Evolutionary conservation across 2,888 invertebrate species (phyloP), one percentile per base, ranked within the genome.

Genomic region (Patella ulyssiponensis): DNA sequence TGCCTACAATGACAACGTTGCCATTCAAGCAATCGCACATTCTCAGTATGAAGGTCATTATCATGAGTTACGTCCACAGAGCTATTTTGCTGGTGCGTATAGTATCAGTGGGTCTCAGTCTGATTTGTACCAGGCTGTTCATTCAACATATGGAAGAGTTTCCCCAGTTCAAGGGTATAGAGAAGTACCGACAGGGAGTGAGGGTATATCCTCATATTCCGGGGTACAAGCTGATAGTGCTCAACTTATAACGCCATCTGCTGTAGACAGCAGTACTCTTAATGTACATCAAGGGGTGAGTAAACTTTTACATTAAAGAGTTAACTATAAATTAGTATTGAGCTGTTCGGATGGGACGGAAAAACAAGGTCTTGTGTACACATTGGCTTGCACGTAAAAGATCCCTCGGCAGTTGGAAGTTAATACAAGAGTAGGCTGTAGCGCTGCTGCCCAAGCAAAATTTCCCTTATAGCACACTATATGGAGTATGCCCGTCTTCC

Each of bases 241-340:
- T 3, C 79, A 83, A 74, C 78, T 85, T 52, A 82, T 81, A 23
- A 77, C 80, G 1, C 81, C 83, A 4, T 83, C 84, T 14, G 74
- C 83, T 27, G 86, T 86, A 3, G 87, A 86, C 27, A 88, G 87
- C 75, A 88, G 86, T 56, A 84, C 86, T 2, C 75, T 86, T 44
- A 44, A 44, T 44, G 44, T 44, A 1, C 83, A 82, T 12, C 86
- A 85, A 79, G 79, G 79, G 20, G 82, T 82, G 58, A 78, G 75
- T 74, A 44, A 5, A 7, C 44, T 27, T 54, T 15, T 53, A 12
- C n/a, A 12, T 11, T 20, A 14, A 44, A 20, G n/a, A 9, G 12
- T 51, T 20, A 14, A 20, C 51, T 69, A 15, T 51, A 44, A 12
- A 23, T 64, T 64, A 20, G 3, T 64, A 7, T 64, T 17, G 4